These are phyloP conservation scores for Paracentrotus lividus DNA, from an alignment of 53 echinoderm and acorn worm species.

Conservation along the genomic window DNA sequence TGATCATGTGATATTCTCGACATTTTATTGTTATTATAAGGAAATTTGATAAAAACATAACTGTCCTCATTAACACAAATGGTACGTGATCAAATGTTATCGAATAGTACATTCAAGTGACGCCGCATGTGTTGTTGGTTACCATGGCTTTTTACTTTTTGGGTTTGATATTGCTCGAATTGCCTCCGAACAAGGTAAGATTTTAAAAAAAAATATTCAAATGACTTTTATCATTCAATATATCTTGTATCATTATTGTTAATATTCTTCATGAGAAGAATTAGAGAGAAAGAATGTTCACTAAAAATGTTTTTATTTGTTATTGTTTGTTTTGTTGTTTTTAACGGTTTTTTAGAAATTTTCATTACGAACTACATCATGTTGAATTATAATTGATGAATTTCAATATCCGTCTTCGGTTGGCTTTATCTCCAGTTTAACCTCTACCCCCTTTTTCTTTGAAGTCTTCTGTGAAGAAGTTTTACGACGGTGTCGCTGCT, in stretches of 20 bases:
- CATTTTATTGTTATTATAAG: not conserved
- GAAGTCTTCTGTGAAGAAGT: conserved; percentile 33
- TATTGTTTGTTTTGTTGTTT: too few relatives aligned
- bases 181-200: not conserved
- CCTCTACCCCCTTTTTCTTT: not conserved
- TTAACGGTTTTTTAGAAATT: too few relatives aligned
- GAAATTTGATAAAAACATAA: not conserved
- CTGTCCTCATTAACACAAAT: not conserved
- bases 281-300: too few relatives aligned
- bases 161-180: not conserved
- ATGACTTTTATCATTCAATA: too few relatives aligned
- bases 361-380: too few relatives aligned
- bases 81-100: not conserved
- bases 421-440: too few relatives aligned
- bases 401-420: too few relatives aligned
- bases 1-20: not conserved
- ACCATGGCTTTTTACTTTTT: not conserved
- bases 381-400: too few relatives aligned
- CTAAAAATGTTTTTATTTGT: too few relatives aligned
- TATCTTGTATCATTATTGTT: too few relatives aligned
- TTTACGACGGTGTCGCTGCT: conserved; percentile 66
- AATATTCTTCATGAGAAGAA: too few relatives aligned
- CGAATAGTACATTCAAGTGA: not conserved
- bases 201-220: not conserved
- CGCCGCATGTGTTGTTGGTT: not conserved